Conservation (phyloP, 2,113 vertebrate species). For the Merops nubicus region DNA sequence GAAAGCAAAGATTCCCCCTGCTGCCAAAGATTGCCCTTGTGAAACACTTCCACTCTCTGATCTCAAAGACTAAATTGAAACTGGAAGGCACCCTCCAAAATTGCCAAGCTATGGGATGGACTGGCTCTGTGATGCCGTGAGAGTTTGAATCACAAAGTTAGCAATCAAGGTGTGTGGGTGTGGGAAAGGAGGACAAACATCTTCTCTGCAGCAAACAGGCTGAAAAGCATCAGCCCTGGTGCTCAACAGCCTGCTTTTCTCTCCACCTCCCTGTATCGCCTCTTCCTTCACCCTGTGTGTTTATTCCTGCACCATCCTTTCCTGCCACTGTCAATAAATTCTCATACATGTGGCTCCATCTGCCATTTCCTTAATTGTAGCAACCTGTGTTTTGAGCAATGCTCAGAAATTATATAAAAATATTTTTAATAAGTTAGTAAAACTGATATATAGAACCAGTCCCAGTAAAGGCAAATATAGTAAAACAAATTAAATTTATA, state of each 20-base stretch:
- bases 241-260: background rate
- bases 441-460: background rate
- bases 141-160: background rate
- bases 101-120: background rate
- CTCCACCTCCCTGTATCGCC: background rate
- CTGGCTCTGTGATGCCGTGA: background rate
- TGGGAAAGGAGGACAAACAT: slow-evolving; percentile 42
- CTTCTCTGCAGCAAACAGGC: background rate
- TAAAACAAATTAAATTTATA: background rate
- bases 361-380: background rate
- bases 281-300: background rate
- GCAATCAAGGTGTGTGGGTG: slow-evolving; percentile 25
- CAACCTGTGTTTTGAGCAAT: background rate
- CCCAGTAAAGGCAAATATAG: background rate
- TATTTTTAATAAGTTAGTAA: background rate
- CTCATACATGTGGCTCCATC: rapidly evolving
- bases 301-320: background rate
- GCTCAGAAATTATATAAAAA: background rate
- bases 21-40: background rate
- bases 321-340: background rate
- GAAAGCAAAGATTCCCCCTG: background rate
- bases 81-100: background rate
- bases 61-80: background rate
- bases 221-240: background rate
- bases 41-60: background rate